Conservation (phyloP, 1,140 invertebrate genomes). For the Heliconius hermathena region DNA sequence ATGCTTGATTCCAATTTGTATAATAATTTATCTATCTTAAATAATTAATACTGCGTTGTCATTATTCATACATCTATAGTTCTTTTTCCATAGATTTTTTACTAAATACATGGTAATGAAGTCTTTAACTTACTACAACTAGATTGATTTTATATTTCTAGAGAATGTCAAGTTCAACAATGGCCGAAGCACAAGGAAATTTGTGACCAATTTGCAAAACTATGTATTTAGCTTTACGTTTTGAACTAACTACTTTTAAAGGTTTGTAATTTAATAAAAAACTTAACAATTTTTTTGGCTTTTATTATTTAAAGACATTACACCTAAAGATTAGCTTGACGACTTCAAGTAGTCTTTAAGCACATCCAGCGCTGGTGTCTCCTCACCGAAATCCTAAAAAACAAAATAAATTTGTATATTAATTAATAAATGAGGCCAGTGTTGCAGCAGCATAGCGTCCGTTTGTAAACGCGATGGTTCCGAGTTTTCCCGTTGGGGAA, state of each 20-base stretch:
- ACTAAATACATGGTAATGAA: too few relatives aligned
- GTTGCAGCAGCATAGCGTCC: too few relatives aligned
- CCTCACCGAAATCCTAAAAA: constrained; percentile 96
- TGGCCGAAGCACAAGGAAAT: constrained; percentile 83
- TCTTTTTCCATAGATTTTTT: too few relatives aligned
- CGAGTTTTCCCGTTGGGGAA: too few relatives aligned
- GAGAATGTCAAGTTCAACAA: constrained; percentile 83
- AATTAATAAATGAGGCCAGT: too few relatives aligned
- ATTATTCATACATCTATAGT: too few relatives aligned
- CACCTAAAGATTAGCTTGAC: constrained; percentile 78
- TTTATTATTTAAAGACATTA: constrained; percentile 68
- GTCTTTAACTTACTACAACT: too few relatives aligned
- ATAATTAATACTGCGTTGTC: too few relatives aligned
- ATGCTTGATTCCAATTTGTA: too few relatives aligned
- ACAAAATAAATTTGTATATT: not conserved
- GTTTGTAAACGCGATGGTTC: too few relatives aligned
- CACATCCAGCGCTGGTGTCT: constrained; percentile 95
- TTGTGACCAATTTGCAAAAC: constrained; percentile 74
- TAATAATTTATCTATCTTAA: too few relatives aligned
- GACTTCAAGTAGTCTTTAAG: constrained; percentile 94
- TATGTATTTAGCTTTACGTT: constrained; percentile 39
- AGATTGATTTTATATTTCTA: constrained; percentile 45
- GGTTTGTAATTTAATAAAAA: constrained; percentile 12
- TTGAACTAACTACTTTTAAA: not conserved
- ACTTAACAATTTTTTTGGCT: constrained; percentile 61